Base-by-base conservation (phyloP, 2,797 vertebrate species). In the Oryzias sinensis region DNA sequence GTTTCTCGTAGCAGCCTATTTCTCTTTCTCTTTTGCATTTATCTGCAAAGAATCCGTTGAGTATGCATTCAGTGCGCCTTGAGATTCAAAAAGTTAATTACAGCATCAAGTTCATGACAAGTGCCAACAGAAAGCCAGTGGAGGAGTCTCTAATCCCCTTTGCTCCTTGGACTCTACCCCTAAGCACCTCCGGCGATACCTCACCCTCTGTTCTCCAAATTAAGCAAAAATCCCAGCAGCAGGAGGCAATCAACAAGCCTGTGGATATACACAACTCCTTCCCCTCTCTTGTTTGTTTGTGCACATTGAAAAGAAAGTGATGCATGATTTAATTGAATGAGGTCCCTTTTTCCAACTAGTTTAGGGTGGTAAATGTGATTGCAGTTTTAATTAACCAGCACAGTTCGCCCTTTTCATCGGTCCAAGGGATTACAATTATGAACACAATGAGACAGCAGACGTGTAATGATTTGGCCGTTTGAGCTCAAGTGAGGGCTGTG, bases 341-440 rank as follows among this genome's bases (percentile, higher is more conserved):
- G 77, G 80, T 84, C 80, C 76, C 75, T 74, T 87, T 86, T 79
- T 84, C 73, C 81, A 77, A 71, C 72, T 68, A 80, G 80, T 89
- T 89, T 84, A 86, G 87, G 80, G 72, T 46, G 70, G 71, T 77
- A 80, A 78, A 88, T 89, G 87, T 91, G 88, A 91, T 91, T 91
- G 88, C 70, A 24, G 69, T 89, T 92, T 92, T 91, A 92, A 93
- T 92, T 91, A 92, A 88, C 72, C 79, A 74, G 81, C 87, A 69
- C 61, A 77, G 88, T 88, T 80, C 67, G 62, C 70, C 84, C 76
- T 82, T 90, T 91, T 93, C 83, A 88, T 81, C 80, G 72, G 87
- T 72, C 79, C 84, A 81, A 71, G 89, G 84, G 89, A 90, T 90
- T 90, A 89, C 86, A 89, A 87, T 91, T 90, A 90, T 54, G 74